Base-by-base conservation (phyloP, 2,113 vertebrate species). In the Amblyopsis rosae region DNA sequence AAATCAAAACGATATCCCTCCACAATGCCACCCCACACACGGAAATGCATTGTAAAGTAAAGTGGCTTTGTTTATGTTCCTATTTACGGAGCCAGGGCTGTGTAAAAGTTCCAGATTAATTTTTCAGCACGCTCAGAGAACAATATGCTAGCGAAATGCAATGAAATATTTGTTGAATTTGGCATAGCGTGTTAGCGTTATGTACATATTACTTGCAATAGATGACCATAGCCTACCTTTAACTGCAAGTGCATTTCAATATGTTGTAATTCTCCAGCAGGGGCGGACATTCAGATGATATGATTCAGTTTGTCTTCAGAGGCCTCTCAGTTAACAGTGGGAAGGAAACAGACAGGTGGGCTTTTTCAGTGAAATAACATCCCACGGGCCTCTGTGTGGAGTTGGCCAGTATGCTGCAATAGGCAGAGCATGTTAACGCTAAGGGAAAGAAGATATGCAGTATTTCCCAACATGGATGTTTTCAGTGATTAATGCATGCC, bases 391-490 rank as follows among this genome's bases (percentile, higher is more conserved):
- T n/a, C 45, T 33, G 16, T 51, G 16, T 58, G 56, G 11, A 58
- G 56, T 58, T 33, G 56, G 26, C 12, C 47, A 50, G 46, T 6
- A 26, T 51, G 62, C 50, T 63, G 26, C 26, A 26, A 26, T 26
- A 26, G 26, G 26, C 26, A 58, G 67, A 72, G n/a, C 69, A 70
- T 67, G 41, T 26, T 26, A 63, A 7, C 50, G 12, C 47, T 16
- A 8, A 50, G 62, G 17, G 19, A 51, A 12, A 50, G 45, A 41
- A 41, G 32, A 54, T 56, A 16, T 46, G 53, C 41, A 66, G 16
- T 19, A 66, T 75, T 61, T 77, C 57, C 6, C 6, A 19, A 72
- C 41, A 12, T 66, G 10, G 26, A 3, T 75, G 73, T 45, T 62
- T 71, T 73, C 48, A 67, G 47, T 10, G 58, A 46, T 7, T n/a